Evolutionary conservation across 2,888 invertebrate species (phyloP), one percentile per base, ranked within the genome.

Genomic region (Parapristionchus giblindavisi): DNA sequence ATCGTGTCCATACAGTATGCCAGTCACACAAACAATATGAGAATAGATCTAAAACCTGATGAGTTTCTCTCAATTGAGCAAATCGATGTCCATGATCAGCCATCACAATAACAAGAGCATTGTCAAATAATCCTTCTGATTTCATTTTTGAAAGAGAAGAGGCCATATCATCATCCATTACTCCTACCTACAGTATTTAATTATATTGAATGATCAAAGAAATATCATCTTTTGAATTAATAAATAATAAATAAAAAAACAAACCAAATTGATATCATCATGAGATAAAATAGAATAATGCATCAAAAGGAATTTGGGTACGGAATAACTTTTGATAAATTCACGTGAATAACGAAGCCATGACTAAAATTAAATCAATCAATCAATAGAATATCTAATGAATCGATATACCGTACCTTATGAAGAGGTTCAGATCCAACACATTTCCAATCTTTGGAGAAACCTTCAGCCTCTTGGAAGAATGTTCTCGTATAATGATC

Each of bases 71-170:
- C 8, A 95, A 92, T 71, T 92, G 91, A 0, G 93, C 92, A 89
- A 93, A 95, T 87, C 95, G 92, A 77, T 93, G 92, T 0, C 96
- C 96, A 88, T 97, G 96, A 89, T 97, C 96, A 4, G 94, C 93
- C 94, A 96, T 94, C 3, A 96, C 87, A 74, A 96, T 92, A 0
- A 97, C 89, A 79, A 96, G 87, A 0, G 96, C 94, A 82, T 94
- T 92, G 78, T 95, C 92, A 27, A 95, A 89, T 52, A 92, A 24
- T 21, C 77, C 80, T 75, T 76, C 78, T 11, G 78, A 73, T 48
- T 78, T 58, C 79, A 83, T 80, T 8, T 75, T 58, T 24, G 70
- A 21, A 48, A 87, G 78, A 78, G 83, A 82, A 17, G 63, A 75
- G 14, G 66, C 52, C 34, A 87, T 65, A 71, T 85, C 84, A 4